phyloP scores from a whole-genome alignment of 1,140 invertebrate genomes.

The Epicauta chinensis region DNA sequence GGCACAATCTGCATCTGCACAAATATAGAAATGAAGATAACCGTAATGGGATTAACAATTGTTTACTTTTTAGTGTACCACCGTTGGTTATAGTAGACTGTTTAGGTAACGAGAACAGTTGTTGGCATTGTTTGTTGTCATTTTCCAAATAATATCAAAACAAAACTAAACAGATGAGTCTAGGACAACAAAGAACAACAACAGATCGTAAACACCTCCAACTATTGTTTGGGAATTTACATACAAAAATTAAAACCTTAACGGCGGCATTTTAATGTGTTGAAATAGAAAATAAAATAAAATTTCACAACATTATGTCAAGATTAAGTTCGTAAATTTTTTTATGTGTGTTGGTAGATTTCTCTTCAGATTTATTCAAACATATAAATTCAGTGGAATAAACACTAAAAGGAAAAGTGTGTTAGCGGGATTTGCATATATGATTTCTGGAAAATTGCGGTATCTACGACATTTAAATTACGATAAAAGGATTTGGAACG shows the following conservation, averaged over 20 bases:
- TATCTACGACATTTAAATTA: no score
- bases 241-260: background rate
- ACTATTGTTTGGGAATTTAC: background rate
- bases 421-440: no score
- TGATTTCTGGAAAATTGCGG: background rate
- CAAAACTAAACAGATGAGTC: background rate
- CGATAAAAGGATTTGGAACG: no score
- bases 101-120: no score
- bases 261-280: no score
- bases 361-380: background rate
- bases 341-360: background rate
- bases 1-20: no score
- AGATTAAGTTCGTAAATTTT: background rate
- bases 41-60: no score
- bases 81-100: no score
- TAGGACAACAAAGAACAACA: background rate
- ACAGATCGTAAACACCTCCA: background rate
- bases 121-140: no score
- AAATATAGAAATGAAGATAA: no score
- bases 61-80: no score
- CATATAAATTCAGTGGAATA: background rate
- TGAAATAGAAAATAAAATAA: background rate
- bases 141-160: background rate
- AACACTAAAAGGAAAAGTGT: no score
- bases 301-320: background rate